Base-by-base conservation (phyloP, 2,888 invertebrate species). In the Cancer borealis region DNA sequence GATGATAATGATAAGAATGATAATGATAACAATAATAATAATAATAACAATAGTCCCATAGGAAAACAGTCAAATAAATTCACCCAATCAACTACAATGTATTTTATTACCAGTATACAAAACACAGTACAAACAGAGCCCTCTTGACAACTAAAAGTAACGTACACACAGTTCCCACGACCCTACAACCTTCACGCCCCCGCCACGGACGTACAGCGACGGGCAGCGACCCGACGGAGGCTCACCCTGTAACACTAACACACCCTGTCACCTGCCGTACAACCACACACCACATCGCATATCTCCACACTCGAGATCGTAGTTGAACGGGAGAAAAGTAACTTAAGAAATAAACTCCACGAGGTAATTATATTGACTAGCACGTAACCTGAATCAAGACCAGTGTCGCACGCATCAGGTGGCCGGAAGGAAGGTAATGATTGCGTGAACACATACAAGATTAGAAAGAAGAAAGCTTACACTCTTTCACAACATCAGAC, bases 61-160 rank as follows among this genome's bases (percentile, higher is more conserved):
- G 6, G 73, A n/a, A 73, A 73, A 73, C n/a, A 73, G 73, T 73
- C 73, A 73, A 26, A 47, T n/a, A 12, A n/a, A 47, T n/a, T 88
- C 47, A n/a, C 8, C 26, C 46, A 26, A 89, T 49, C 8, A 26
- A 90, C 26, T 49, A 60, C 30, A 54, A 30, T 90, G 3, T 49
- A 26, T 47, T 49, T 90, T 49, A n/a, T 49, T 90, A 90, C 90
- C 90, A 90, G 46, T 49, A 90, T 90, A 90, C 90, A 90, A 90
- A 90, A 84, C 84, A 90, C 30, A 90, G 90, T 90, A 90, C 90
- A 90, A 90, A 90, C 90, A 84, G 30, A 17, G 26, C 60, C 39
- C 90, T 60, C 30, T n/a, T 90, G 90, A 21, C 49, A 90, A 90
- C 30, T 17, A 60, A 90, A 39, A 84, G 84, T 30, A 84, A 84